Base-by-base conservation (phyloP, 2,888 invertebrate genomes). In the Drosophila histrio region DNA sequence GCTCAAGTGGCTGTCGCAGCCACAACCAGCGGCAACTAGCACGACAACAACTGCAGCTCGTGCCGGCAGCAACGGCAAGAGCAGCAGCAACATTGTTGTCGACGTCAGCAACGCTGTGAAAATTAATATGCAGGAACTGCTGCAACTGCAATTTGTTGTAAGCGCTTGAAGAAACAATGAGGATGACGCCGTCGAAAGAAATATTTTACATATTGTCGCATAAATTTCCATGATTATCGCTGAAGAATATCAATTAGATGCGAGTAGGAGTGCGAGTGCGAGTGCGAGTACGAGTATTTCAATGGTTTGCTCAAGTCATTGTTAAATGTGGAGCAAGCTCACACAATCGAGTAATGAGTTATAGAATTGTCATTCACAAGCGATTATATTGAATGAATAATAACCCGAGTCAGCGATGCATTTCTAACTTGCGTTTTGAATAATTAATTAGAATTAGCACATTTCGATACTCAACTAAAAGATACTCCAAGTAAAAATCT, bases 91-190 rank as follows among this genome's bases (percentile, higher is more conserved):
- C 36, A 58, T 68, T 54, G 36, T 59, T 68, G 74, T 59, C 54
- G 59, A 64, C 62, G 70, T 64, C 79, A 67, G 65, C 74, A 54
- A 43, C 73, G 38, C 57, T 57, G 41, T 60, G 67, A 44, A 72
- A 84, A 87, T 87, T 85, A 85, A 87, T 82, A 85, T 87, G 87
- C 84, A 85, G 68, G 76, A 82, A 76, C 78, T 79, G 81, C 84
- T 72, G 77, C 84, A 80, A 71, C 70, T 82, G 84, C 80, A 87
- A 86, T 88, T 86, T 81, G 84, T 87, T 74, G 65, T 50, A 66
- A 75, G 67, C 56, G 52, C 66, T 66, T 79, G 72, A 79, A 79
- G 77, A 85, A 82, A 81, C 83, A 81, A 81, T 82, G 80, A 74
- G 67, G 56, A 73, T 76, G 65, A 59, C 71, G 54, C 59, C 71